Evolutionary conservation across 2,113 vertebrate species (phyloP).

Genomic region (Chascanopsetta lugubris): DNA sequence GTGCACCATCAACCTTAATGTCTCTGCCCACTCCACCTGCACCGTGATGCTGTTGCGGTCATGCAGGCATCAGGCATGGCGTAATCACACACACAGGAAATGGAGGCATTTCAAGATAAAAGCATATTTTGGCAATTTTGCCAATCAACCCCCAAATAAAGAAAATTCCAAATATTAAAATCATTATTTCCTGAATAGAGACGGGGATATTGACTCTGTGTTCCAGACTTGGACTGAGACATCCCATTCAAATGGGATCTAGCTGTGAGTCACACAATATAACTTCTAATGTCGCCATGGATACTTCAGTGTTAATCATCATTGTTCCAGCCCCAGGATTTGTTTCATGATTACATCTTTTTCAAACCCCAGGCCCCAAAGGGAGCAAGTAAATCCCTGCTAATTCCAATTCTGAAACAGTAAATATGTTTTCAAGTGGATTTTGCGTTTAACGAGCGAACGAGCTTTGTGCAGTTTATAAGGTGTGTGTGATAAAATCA

Average conservation of each 20-base stretch:
- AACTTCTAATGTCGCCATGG: neutral
- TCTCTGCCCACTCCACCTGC: too few relatives aligned
- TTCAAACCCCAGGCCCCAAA: neutral
- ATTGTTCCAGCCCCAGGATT: constrained; percentile 22
- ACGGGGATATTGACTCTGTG: too few relatives aligned
- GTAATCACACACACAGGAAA: too few relatives aligned
- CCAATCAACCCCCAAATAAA: too few relatives aligned
- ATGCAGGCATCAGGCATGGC: too few relatives aligned
- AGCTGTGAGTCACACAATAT: constrained; percentile 26
- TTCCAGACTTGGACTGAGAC: constrained; percentile 15
- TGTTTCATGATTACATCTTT: constrained; percentile 24
- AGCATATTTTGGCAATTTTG: too few relatives aligned
- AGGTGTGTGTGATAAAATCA: neutral
- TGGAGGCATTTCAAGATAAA: too few relatives aligned
- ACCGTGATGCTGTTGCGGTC: too few relatives aligned
- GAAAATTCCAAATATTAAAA: too few relatives aligned
- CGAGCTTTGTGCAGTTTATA: neutral
- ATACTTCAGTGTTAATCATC: constrained; percentile 5
- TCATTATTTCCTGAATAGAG: too few relatives aligned
- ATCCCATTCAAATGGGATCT: constrained; percentile 33
- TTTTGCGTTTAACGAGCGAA: neutral
- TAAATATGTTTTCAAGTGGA: neutral
- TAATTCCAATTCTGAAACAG: neutral
- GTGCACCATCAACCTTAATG: too few relatives aligned
- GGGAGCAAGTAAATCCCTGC: neutral